Evolutionary conservation across 2,797 vertebrate genomes (phyloP).

Genomic region (Oreochromis mossambicus): DNA sequence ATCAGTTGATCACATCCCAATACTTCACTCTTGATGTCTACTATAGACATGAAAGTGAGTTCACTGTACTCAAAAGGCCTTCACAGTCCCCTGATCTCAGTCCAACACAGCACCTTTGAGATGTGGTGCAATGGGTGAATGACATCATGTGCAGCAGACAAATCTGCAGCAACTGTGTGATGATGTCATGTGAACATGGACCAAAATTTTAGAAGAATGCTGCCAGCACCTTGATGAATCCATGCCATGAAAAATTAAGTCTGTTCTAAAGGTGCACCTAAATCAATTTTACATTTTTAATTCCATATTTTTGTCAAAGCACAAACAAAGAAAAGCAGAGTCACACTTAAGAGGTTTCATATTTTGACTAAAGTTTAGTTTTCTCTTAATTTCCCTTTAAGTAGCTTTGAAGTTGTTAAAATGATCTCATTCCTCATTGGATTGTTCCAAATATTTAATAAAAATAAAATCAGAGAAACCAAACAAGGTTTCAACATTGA

Average conservation of each 20-base stretch:
- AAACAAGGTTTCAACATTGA: background rate
- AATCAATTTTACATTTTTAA: background rate
- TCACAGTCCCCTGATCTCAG: background rate
- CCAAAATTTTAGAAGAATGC: background rate
- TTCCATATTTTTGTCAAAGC: background rate
- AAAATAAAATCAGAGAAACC: background rate
- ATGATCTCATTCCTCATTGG: rapidly evolving
- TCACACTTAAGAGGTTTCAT: background rate
- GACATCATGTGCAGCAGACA: background rate
- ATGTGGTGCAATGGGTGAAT: background rate
- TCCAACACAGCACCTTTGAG: background rate
- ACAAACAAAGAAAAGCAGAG: background rate
- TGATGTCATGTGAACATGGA: background rate
- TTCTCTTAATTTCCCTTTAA: background rate
- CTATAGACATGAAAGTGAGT: rapidly evolving
- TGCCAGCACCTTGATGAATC: background rate
- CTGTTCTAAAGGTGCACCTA: background rate
- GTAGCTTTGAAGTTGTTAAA: background rate
- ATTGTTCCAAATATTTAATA: background rate
- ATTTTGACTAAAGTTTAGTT: background rate
- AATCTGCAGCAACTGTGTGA: rapidly evolving
- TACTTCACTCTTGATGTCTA: background rate
- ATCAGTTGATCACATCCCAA: background rate
- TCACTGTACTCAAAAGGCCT: rapidly evolving
- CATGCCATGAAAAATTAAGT: background rate